phyloP scores from a whole-genome alignment of 2,113 vertebrate species.

The Hylia prasina region DNA sequence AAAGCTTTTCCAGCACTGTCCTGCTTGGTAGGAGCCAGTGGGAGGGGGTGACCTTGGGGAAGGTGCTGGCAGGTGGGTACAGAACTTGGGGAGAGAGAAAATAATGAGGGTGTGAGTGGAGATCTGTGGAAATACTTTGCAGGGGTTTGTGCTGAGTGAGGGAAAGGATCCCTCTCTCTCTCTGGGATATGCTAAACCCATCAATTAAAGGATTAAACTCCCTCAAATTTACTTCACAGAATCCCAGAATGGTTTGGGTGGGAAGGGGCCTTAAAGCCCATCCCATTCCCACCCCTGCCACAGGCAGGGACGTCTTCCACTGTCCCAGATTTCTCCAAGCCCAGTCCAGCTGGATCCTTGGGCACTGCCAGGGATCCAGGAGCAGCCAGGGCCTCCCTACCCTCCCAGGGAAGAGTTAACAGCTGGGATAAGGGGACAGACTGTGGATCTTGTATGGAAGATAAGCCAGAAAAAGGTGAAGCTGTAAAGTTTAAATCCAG shows the following conservation, averaged over 20 bases:
- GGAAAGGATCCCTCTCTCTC: background rate
- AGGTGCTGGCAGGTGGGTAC: background rate
- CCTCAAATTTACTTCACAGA: background rate
- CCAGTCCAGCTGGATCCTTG: background rate
- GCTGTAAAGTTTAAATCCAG: background rate
- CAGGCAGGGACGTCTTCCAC: background rate
- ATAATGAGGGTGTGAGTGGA: background rate
- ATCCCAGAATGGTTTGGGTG: background rate
- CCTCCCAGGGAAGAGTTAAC: background rate
- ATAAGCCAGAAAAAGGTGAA: background rate
- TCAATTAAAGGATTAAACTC: background rate
- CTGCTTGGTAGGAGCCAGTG: background rate
- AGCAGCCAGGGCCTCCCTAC: background rate
- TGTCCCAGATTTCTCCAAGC: fast-evolving
- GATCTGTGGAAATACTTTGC: background rate
- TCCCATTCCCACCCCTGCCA: fast-evolving
- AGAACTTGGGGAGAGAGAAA: background rate
- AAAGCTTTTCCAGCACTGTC: background rate
- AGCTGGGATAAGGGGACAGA: background rate
- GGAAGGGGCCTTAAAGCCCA: background rate
- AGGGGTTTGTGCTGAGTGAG: background rate
- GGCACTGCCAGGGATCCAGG: background rate
- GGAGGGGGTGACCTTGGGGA: too few species aligned
- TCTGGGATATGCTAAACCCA: background rate
- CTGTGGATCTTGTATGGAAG: background rate